Base-by-base conservation (phyloP, 2,888 invertebrate species). In the Chrysomela aeneicollis region DNA sequence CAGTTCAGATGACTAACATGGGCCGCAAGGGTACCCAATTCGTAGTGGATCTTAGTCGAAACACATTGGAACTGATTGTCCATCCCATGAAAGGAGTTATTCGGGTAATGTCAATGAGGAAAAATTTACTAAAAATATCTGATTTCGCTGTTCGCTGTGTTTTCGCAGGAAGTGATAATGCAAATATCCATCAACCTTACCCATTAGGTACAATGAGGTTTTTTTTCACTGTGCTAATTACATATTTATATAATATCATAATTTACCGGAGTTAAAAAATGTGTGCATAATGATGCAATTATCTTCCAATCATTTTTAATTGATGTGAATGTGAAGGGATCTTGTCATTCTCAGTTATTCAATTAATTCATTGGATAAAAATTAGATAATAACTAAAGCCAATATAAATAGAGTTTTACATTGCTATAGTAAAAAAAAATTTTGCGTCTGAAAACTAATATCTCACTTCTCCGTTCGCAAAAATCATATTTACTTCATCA, bases 1-100 rank as follows among this genome's bases (percentile, higher is more conserved):
- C 73, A n/a, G 60, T 85, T 2, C 71, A 72, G 0, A 68, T 85
- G 1, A 70, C 50, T 1, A 86, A 85, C 64, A 67, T 67, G 2
- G 84, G 85, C 10, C 78, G 74, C 21, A 82, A 82, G 71, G 78
- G 77, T 21, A 74, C 80, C 2, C 79, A 77, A 72, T 85, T 82
- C 70, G 74, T 78, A 10, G 77, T 85, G 12, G 85, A 85, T 75
- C 69, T 83, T 18, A 82, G 82, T n/a, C 73, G 74, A 60, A 82
- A 82, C 59, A 78, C 79, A 30, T 65, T 84, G 55, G 80, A 82
- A 51, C 66, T 85, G 1, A 76, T 79, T 1, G 79, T 84, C 1
- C 76, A 78, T 12, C 85, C 85, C 0, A 72, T 77, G 69, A 81
- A 78, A 70, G 85, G 84, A 35, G 70, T 77, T 5, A 61, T 81